Base-by-base conservation (phyloP, 2,888 invertebrate genomes). In the Hipparchia semele region DNA sequence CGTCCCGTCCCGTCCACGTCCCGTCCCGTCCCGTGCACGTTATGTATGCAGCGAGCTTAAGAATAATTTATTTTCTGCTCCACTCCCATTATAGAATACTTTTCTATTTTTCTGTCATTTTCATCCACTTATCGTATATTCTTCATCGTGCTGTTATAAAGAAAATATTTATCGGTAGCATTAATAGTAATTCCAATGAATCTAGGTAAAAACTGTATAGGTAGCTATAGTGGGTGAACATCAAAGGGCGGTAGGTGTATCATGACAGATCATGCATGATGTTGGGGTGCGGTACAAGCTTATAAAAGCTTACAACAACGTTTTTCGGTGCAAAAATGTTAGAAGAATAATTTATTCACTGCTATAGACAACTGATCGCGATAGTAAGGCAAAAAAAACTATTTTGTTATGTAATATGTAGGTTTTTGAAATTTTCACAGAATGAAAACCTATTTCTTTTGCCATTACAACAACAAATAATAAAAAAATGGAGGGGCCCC, bases 211-310 rank as follows among this genome's bases (percentile, higher is more conserved):
- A 49, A 49, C 8, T 49, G 6, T 46, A 10, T 61, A 6, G 7
- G 13, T 49, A 13, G n/a, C 46, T 12, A 13, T 58, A 59, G 33
- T 46, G 12, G 64, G 33, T 58, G 62, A 58, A 61, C 73, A 74
- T 75, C 73, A 75, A 73, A 75, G 75, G 61, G 71, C 13, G 70
- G 67, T 23, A 6, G 69, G 67, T 67, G 71, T 67, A 72, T 72
- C 73, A 71, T 58, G 64, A 70, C 73, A 65, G 58, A 69, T 68
- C 73, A 64, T 67, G 70, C 75, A 67, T 73, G 56, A 71, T 71
- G 59, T 59, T 54, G n/a, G 59, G n/a, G 73, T 70, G n/a, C 69
- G 75, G 71, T 59, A 10, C 71, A 75, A 49, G 49, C 3, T 49
- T 8, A 6, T 39, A 39, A 39, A 23, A 39, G 39, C 39, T 39